Conservation (phyloP, 92 coral and sea anemone species). For the Phenganax stokvisi region DNA sequence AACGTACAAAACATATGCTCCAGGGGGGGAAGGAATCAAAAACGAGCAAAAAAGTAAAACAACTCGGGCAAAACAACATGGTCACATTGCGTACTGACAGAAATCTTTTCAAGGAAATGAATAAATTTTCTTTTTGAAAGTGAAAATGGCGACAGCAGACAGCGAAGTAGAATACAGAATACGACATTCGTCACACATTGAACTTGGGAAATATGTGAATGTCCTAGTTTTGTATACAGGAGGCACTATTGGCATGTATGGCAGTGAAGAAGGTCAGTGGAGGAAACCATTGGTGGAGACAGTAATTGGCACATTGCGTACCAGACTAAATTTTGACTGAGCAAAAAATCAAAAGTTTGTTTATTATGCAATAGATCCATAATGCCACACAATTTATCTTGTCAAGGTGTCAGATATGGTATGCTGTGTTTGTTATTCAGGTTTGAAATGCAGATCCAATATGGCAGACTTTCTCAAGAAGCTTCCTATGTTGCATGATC, state of each 20-base stretch:
- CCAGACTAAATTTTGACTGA: too few species aligned
- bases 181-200: conserved; percentile 17
- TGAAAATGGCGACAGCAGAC: neutral
- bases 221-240: conserved; percentile 92
- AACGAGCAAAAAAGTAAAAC: neutral
- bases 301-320: neutral
- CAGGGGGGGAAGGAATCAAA: neutral
- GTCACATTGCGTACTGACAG: neutral
- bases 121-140: neutral
- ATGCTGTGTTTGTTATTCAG: neutral
- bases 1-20: neutral
- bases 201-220: conserved; percentile 15
- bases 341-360: too few species aligned
- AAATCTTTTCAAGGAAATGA: neutral
- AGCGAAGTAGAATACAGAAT: neutral
- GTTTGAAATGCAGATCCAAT: conserved; percentile 22
- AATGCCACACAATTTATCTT: neutral
- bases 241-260: conserved; percentile 95
- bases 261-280: conserved; percentile 61
- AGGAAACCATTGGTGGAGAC: too few species aligned
- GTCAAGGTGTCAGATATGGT: neutral
- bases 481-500: conserved; percentile 84
- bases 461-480: conserved; percentile 29
- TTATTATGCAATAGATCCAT: neutral
- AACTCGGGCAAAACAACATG: neutral